Evolutionary conservation across 2,797 vertebrate species (phyloP).

Genomic region (Chrosomus eos): DNA sequence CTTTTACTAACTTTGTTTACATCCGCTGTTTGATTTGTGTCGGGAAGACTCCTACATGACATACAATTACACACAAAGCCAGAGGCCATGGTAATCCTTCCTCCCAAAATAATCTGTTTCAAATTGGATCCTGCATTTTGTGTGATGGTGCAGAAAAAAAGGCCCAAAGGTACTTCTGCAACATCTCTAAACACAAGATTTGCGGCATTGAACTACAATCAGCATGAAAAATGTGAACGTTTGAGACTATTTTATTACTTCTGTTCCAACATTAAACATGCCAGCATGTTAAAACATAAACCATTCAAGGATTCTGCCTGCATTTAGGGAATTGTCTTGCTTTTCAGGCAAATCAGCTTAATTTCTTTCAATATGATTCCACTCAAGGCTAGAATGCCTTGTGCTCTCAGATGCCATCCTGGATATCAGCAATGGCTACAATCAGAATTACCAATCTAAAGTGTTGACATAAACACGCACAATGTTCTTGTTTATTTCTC

Average conservation of each 20-base stretch:
- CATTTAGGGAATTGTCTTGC: constrained; percentile 14
- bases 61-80: constrained; percentile 29
- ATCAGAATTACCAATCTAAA: constrained; percentile 25
- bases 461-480: constrained; percentile 29
- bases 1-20: constrained; percentile 34
- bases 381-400: constrained; percentile 15
- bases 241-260: constrained; percentile 28
- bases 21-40: constrained; percentile 38
- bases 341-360: constrained; percentile 32
- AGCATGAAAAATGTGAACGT: constrained; percentile 26
- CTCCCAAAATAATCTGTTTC: constrained; percentile 43
- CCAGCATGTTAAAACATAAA: constrained; percentile 20
- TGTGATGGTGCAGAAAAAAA: constrained; percentile 20
- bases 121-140: constrained; percentile 21
- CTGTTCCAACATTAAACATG: constrained; percentile 13
- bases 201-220: background rate
- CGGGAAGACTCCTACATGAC: constrained; percentile 37
- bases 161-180: constrained; percentile 25
- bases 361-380: constrained; percentile 32
- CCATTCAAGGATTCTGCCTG: constrained; percentile 6
- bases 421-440: constrained; percentile 20
- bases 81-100: constrained; percentile 14
- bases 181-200: constrained; percentile 25
- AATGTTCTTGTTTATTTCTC: constrained; percentile 50
- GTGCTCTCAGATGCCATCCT: background rate